These are phyloP conservation scores for Muscicapa striata DNA, from an alignment of 2,797 vertebrate genomes.

Conservation along the genomic window DNA sequence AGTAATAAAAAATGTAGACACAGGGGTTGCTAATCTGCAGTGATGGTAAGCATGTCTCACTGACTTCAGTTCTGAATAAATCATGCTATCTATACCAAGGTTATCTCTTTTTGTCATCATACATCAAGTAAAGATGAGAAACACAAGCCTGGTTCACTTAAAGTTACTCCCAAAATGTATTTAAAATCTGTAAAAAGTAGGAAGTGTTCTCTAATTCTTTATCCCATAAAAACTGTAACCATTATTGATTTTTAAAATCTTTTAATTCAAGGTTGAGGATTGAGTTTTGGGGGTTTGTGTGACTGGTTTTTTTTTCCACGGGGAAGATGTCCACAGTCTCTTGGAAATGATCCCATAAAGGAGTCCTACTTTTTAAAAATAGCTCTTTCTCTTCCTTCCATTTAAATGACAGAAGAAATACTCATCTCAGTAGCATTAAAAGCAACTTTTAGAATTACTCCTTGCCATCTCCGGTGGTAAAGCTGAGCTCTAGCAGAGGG, in stretches of 20 bases:
- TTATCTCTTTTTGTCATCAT: slow-evolving; percentile 57
- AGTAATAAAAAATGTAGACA: slow-evolving; percentile 54
- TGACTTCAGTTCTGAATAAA: slow-evolving; percentile 58
- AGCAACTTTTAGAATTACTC: not conserved
- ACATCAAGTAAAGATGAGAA: slow-evolving; percentile 56
- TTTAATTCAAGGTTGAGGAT: not conserved
- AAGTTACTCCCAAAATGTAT: not conserved
- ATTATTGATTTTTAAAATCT: not conserved
- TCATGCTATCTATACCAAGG: slow-evolving; percentile 42
- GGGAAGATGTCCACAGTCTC: not conserved
- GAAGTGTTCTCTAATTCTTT: not conserved
- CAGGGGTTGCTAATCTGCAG: slow-evolving; percentile 2
- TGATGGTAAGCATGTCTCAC: slow-evolving; percentile 10
- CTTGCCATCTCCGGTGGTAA: not conserved
- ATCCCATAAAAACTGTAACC: not conserved
- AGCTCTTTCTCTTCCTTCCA: not conserved
- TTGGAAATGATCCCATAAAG: not conserved
- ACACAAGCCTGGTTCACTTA: not conserved
- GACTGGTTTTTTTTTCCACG: not conserved
- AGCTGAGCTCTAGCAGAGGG: not conserved
- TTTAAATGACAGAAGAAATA: slow-evolving; percentile 31
- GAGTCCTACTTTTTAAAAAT: slow-evolving; percentile 19
- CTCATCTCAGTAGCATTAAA: not conserved
- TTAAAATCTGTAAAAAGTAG: not conserved
- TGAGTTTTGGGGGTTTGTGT: not conserved